Base-by-base conservation (phyloP, 2,797 vertebrate genomes). In the Corythornis leucogaster region DNA sequence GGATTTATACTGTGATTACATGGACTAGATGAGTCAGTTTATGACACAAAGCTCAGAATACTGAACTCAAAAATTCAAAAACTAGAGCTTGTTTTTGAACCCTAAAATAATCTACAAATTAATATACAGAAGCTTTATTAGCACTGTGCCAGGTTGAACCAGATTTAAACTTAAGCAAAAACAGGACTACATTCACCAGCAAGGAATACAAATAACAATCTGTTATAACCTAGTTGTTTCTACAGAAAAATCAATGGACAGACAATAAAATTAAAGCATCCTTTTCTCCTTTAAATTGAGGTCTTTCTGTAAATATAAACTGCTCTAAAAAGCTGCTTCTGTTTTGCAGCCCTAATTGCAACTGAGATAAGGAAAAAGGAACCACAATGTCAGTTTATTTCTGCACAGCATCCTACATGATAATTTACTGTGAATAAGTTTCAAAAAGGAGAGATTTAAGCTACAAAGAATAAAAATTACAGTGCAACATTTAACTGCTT, bases 381-480 rank as follows among this genome's bases (percentile, higher is more conserved):
- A 64, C 33, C 22, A 24, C 25, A 26, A 48, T 15, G 42, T 33
- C 57, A 66, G 45, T 46, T 26, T 22, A 46, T 70, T 80, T 87
- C 63, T 71, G 63, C 69, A 78, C 38, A 91, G 50, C 22, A 63
- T n/a, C 70, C 30, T 71, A 46, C 58, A 26, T 21, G 38, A 16
- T 46, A 55, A 67, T 88, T 58, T 79, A 73, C 69, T 61, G 15
- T 55, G 68, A 80, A 68, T 69, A 92, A 46, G 24, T 61, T 79
- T 90, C 62, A 74, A 89, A 57, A 62, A 95, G 80, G 85, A 69
- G 76, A 74, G 67, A 89, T 90, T 92, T 64, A 95, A 87, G 22
- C 55, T 57, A 94, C 33, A 92, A 96, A 96, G 64, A 93, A 85
- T 76, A 80, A 90, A 43, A 90, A 45, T 67, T 92, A 86, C 74